These are phyloP conservation scores for Rhopilema esculentum DNA, from an alignment of 30 jellyfish, hydroid and myxozoan species.

Conservation along the genomic window DNA sequence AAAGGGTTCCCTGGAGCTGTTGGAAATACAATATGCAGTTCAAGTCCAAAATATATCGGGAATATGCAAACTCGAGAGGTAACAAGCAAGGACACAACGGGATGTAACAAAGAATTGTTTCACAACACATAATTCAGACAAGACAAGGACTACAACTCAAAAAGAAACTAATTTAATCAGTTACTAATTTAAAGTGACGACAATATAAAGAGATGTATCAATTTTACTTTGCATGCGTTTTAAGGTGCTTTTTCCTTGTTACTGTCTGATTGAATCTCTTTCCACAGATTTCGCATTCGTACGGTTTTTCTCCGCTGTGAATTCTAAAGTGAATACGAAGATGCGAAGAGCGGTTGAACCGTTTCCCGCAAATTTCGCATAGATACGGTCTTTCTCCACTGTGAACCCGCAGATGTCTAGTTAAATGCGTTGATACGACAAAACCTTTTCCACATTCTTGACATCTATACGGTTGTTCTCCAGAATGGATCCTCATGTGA, in stretches of 20 bases:
- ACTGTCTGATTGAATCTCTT: constrained; percentile 68
- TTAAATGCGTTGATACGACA: constrained; percentile 59
- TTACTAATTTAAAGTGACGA: too few relatives aligned
- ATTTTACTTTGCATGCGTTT: constrained; percentile 53
- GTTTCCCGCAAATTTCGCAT: constrained; percentile 70
- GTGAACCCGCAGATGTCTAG: constrained; percentile 69
- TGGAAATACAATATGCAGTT: too few relatives aligned
- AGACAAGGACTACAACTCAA: too few relatives aligned
- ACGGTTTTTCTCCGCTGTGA: constrained; percentile 79
- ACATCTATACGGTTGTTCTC: constrained; percentile 76
- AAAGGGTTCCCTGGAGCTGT: too few relatives aligned
- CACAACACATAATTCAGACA: too few relatives aligned
- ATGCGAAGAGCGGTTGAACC: constrained; percentile 71
- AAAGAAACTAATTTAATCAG: too few relatives aligned
- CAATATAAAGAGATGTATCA: too few relatives aligned
- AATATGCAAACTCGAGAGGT: too few relatives aligned
- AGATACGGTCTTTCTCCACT: constrained; percentile 70
- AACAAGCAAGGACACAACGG: too few relatives aligned
- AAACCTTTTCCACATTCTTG: constrained; percentile 76
- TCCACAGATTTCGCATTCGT: constrained; percentile 64
- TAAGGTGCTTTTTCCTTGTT: constrained; percentile 52
- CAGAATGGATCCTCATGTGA: constrained; percentile 68
- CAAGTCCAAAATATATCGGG: too few relatives aligned
- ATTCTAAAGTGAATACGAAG: constrained; percentile 63
- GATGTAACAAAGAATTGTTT: too few relatives aligned